Evolutionary conservation across 1,140 invertebrate species (phyloP).

Genomic region (Drosophila aff.): DNA sequence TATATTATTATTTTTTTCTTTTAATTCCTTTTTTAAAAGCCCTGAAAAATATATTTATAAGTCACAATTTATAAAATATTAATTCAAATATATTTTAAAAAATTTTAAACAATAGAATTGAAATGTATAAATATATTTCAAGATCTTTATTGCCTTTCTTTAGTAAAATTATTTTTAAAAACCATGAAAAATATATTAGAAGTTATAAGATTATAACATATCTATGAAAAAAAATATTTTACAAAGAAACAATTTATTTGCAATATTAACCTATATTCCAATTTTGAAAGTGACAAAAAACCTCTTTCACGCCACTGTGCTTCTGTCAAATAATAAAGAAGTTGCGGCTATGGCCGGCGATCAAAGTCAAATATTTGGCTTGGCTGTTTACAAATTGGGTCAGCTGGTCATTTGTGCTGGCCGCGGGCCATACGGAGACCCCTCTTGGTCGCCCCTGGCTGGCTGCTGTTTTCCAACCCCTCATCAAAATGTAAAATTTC

Average conservation of each 20-base stretch:
- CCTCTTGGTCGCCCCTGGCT: neutral
- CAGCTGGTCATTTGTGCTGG: slow-evolving; percentile 57
- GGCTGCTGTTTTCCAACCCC: slow-evolving; percentile 10
- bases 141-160: neutral
- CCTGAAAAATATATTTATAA: too few species aligned
- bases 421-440: slow-evolving; percentile 1
- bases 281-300: neutral
- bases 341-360: slow-evolving; percentile 45
- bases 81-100: neutral
- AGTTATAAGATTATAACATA: neutral
- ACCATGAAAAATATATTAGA: neutral
- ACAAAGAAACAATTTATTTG: neutral
- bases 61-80: neutral
- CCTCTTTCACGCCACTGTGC: slow-evolving; percentile 1
- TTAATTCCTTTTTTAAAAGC: too few species aligned
- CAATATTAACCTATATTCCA: neutral
- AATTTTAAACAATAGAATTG: neutral
- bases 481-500: slow-evolving; percentile 54
- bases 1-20: too few species aligned
- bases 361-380: slow-evolving; percentile 73
- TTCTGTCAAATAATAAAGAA: slow-evolving; percentile 48
- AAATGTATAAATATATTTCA: neutral
- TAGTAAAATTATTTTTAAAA: neutral
- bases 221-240: too few species aligned
- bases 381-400: slow-evolving; percentile 53